Evolutionary conservation across 1,140 invertebrate species (phyloP).

Genomic region (Rhizoglyphus robini): DNA sequence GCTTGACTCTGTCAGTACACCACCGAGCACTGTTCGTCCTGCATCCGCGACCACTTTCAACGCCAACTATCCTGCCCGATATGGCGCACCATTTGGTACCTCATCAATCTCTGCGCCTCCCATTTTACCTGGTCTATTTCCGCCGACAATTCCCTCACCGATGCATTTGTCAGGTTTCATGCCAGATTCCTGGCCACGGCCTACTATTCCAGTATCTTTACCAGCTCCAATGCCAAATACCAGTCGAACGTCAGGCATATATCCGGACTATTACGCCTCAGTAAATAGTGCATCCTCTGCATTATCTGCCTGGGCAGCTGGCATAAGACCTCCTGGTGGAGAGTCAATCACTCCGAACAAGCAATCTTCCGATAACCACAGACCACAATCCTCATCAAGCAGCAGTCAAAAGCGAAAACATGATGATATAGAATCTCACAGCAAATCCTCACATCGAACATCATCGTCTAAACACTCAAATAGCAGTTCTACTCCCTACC

Average conservation of each 20-base stretch:
- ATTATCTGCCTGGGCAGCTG: conserved; percentile 8
- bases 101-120: background rate
- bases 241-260: background rate
- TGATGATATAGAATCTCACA: background rate
- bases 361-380: background rate
- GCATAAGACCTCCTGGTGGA: background rate
- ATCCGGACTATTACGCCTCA: background rate
- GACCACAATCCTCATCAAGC: background rate
- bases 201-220: background rate
- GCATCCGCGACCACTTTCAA: background rate
- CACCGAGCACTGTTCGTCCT: conserved; percentile 27
- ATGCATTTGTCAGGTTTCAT: conserved; percentile 5
- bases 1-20: conserved; percentile 9
- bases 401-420: conserved; percentile 12
- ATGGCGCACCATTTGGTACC: background rate
- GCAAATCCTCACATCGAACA: background rate
- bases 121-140: background rate
- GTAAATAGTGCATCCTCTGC: conserved; percentile 6
- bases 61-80: background rate
- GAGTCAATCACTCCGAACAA: background rate
- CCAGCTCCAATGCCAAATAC: background rate
- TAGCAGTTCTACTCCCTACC: background rate
- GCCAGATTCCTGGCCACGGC: background rate
- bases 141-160: conserved; percentile 3
- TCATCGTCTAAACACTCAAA: background rate